These are phyloP conservation scores for Slavum lentiscoides DNA, from an alignment of 2,888 invertebrate species.

Conservation along the genomic window DNA sequence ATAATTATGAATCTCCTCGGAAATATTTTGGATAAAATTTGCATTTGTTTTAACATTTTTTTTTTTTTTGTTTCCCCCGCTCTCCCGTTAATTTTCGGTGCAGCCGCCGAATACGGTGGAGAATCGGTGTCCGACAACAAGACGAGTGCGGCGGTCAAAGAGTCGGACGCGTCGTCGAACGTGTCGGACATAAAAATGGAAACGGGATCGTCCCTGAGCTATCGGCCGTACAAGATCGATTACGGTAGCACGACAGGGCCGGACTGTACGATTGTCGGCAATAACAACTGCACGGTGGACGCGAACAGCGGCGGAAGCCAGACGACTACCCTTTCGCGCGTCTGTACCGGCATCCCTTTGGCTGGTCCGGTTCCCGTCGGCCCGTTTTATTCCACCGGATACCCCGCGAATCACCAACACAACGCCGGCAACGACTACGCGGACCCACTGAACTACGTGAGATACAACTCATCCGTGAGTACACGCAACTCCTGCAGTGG, in stretches of 20 bases:
- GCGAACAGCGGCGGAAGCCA: slow-evolving; percentile 63
- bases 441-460: slow-evolving; percentile 35
- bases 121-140: slow-evolving; percentile 75
- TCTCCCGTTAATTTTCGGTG: not conserved
- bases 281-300: slow-evolving; percentile 57
- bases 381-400: slow-evolving; percentile 57
- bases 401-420: slow-evolving; percentile 41
- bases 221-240: slow-evolving; percentile 61
- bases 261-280: slow-evolving; percentile 57
- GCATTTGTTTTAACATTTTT: too few species aligned
- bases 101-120: slow-evolving; percentile 76
- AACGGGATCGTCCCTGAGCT: slow-evolving; percentile 74
- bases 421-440: slow-evolving; percentile 23
- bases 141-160: slow-evolving; percentile 62
- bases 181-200: slow-evolving; percentile 91
- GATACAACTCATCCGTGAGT: not conserved
- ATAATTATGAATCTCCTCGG: too few species aligned
- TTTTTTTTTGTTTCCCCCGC: too few species aligned
- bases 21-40: too few species aligned
- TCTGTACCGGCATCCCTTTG: slow-evolving; percentile 63
- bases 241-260: slow-evolving; percentile 63
- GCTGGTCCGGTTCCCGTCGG: slow-evolving; percentile 74
- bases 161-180: slow-evolving; percentile 85
- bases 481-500: too few species aligned
- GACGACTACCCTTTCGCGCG: slow-evolving; percentile 62